Evolutionary conservation across 2,797 vertebrate species (phyloP).

Genomic region (Sylvilagus floridanus): DNA sequence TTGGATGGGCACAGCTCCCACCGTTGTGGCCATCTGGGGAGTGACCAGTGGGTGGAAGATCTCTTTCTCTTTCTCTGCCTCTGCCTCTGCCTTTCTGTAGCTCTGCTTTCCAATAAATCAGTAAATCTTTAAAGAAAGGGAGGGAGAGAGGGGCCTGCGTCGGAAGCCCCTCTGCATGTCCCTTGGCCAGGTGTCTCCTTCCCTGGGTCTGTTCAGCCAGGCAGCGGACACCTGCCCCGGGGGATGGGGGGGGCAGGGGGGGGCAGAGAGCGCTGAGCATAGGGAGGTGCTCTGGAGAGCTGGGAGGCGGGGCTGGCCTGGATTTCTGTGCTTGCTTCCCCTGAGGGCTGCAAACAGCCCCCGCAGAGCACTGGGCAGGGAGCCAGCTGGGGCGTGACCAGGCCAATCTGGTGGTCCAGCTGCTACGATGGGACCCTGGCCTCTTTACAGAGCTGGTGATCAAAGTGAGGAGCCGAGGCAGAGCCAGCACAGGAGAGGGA

Average conservation of each 20-base stretch:
- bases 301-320: not conserved
- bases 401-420: not conserved
- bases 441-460: not conserved
- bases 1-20: too few relatives aligned
- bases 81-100: too few relatives aligned
- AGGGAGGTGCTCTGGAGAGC: not conserved
- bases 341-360: not conserved
- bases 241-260: not conserved
- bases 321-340: constrained; percentile 9
- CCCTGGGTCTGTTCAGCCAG: not conserved
- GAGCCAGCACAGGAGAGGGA: not conserved
- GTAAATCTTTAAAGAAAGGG: too few relatives aligned
- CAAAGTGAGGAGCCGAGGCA: not conserved
- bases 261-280: not conserved
- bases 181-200: not conserved
- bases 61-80: too few relatives aligned
- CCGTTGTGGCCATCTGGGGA: too few relatives aligned
- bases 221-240: not conserved
- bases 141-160: too few relatives aligned
- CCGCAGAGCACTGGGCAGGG: not conserved
- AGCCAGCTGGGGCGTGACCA: not conserved
- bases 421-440: not conserved
- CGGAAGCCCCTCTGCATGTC: too few relatives aligned
- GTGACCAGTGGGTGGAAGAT: too few relatives aligned
- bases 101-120: too few relatives aligned